Percentiles rank a stretch among this genome's conserved stretches.
These are phyloP conservation scores for Luperina nickerlii DNA, from an alignment of 2,888 invertebrate genomes.

Conservation along the genomic window DNA sequence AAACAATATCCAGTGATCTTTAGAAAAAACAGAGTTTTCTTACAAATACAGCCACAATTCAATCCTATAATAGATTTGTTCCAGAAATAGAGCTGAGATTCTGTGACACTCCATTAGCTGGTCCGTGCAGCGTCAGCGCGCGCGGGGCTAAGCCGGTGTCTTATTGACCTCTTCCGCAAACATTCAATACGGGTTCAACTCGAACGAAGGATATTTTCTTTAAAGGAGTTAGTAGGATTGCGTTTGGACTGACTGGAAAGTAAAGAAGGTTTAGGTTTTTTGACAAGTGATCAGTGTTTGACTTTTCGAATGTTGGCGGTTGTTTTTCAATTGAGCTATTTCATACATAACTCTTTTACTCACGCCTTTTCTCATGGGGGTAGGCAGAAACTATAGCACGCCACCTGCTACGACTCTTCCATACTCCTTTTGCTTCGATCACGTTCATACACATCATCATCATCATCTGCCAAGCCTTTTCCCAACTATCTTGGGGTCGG, in stretches of 20 bases:
- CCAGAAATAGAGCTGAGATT: constrained; percentile 35
- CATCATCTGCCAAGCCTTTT: too few species aligned
- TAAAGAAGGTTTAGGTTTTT: constrained; percentile 1
- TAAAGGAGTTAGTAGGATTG: constrained; percentile 23
- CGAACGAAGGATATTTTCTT: constrained; percentile 42
- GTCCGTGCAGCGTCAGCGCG: constrained; percentile 56
- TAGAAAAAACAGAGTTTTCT: constrained; percentile 6
- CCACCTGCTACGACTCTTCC: too few species aligned
- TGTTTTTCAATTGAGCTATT: neutral
- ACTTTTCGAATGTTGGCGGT: neutral
- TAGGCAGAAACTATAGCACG: neutral
- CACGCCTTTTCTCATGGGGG: too few species aligned
- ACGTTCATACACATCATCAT: too few species aligned
- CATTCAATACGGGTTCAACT: constrained; percentile 37
- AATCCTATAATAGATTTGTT: constrained; percentile 49
- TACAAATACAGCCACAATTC: constrained; percentile 29
- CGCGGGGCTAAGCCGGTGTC: constrained; percentile 49
- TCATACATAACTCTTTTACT: neutral
- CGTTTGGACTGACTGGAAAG: constrained; percentile 12
- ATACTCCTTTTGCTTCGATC: too few species aligned
- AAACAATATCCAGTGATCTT: neutral
- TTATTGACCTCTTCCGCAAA: constrained; percentile 61
- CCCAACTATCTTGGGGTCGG: too few species aligned
- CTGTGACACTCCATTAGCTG: constrained; percentile 58
- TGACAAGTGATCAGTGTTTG: neutral